Evolutionary conservation across 2,113 vertebrate species (phyloP), one percentile per base, ranked within the genome.

Genomic region (Ivindomyrus marchei): DNA sequence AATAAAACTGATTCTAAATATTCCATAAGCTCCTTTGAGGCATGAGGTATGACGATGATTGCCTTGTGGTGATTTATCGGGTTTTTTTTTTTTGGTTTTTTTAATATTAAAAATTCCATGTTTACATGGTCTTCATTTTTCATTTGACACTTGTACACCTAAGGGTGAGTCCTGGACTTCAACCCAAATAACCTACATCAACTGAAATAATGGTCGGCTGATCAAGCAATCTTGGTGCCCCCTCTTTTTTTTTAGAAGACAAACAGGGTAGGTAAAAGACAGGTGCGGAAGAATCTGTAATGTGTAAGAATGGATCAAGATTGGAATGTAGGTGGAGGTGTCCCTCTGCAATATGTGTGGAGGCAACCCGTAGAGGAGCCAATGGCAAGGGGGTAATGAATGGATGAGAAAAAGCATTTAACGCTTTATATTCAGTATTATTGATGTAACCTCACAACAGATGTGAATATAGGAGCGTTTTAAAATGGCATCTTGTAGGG

Each of bases 1-100:
- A 89, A 77, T 89, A 89, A 89, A 89, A 52, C 47, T 80, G 47
- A 89, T 50, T 77, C 24, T 10, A 80, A 80, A 15, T 45, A 31
- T 27, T 19, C 1, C 17, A 13, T 31, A 31, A 45, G n/a, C 27
- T 87, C 45, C 2, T 31, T 62, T 47, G 42, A 9, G 45, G 45
- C 36, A 80, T 39, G 70, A 66, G 9, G 62, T 66, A 4, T 66
- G 31, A 77, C 8, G 0, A 46, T 84, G 39, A 47, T 47, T 47
- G 83, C 45, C 45, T 47, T 85, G 3, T 62, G 24, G 77, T 36
- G 36, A 21, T 83, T 83, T 83, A 7, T 45, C 2, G 0, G 4
- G 47, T 50, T 15, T 62, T 58, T 58, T 42, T 47, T 47, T 56
- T 21, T 39, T 39, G 36, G 10, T 80, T 80, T 39, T 42, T 83